These are phyloP conservation scores for Pterois miles DNA, from an alignment of 2,797 vertebrate genomes.

Conservation along the genomic window DNA sequence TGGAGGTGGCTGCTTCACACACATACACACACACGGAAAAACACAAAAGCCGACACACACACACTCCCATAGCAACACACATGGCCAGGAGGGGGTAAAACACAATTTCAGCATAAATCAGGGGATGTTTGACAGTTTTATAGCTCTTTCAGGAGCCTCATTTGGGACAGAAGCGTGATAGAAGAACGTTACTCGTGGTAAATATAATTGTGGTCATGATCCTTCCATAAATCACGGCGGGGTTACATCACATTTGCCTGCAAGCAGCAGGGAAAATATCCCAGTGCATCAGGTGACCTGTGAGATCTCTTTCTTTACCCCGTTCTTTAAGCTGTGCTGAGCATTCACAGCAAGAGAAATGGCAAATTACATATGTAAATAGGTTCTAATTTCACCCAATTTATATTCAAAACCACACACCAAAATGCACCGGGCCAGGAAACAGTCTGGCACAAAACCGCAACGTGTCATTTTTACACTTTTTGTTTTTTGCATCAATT, in stretches of 20 bases:
- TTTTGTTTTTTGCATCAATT: neutral
- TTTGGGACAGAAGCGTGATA: slow-evolving; percentile 76
- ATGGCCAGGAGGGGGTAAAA: slow-evolving; percentile 52
- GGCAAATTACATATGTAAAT: slow-evolving; percentile 10
- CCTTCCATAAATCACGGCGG: slow-evolving; percentile 68
- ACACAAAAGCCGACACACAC: slow-evolving; percentile 40
- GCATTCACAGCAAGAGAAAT: slow-evolving; percentile 13
- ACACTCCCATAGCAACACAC: slow-evolving; percentile 36
- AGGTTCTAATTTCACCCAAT: slow-evolving; percentile 2
- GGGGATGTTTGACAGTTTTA: slow-evolving; percentile 73
- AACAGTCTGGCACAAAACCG: neutral
- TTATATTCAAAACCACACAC: neutral
- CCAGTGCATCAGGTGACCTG: slow-evolving; percentile 39
- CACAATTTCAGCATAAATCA: slow-evolving; percentile 74
- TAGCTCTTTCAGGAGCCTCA: slow-evolving; percentile 71
- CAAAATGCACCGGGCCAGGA: neutral
- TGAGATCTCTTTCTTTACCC: slow-evolving; percentile 14
- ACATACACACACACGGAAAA: slow-evolving; percentile 37
- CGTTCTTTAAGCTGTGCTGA: slow-evolving; percentile 12
- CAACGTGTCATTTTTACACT: neutral
- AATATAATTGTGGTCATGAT: slow-evolving; percentile 83
- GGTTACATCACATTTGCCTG: slow-evolving; percentile 49
- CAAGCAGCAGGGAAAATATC: slow-evolving; percentile 5
- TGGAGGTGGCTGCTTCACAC: slow-evolving; percentile 60
- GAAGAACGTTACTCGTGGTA: slow-evolving; percentile 67